Conservation (phyloP, 2,888 invertebrate genomes). For the Brassicogethes aeneus region DNA sequence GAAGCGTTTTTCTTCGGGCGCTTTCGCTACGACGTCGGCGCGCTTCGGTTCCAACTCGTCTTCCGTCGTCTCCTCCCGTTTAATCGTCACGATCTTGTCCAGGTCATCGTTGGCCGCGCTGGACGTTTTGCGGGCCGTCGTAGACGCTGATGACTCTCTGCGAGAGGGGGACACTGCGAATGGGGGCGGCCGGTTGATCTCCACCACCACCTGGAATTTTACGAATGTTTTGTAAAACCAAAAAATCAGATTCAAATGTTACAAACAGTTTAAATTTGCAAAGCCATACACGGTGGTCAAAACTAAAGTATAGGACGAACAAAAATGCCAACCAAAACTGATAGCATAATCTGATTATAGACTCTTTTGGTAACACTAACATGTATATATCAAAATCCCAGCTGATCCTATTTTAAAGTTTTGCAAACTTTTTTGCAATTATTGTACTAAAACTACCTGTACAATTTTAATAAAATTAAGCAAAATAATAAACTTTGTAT, state of each 20-base stretch:
- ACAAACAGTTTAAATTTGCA: too few relatives aligned
- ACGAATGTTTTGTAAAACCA: conserved; percentile 8
- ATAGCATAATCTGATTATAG: too few relatives aligned
- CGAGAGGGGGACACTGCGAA: conserved; percentile 7
- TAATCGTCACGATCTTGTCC: conserved; percentile 32
- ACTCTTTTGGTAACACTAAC: too few relatives aligned
- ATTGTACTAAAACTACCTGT: too few relatives aligned
- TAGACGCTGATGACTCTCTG: conserved; percentile 4
- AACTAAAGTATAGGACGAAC: too few relatives aligned
- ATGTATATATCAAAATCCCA: too few relatives aligned
- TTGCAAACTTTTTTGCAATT: too few relatives aligned
- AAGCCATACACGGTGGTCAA: too few relatives aligned
- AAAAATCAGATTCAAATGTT: conserved; percentile 3
- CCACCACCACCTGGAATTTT: conserved; percentile 31
- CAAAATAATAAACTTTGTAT: too few relatives aligned
- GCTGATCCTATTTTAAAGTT: too few relatives aligned
- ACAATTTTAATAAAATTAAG: too few relatives aligned
- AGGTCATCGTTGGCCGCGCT: conserved; percentile 20
- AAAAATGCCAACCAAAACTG: too few relatives aligned
- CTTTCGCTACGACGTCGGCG: not conserved
- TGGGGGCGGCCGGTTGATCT: conserved; percentile 30
- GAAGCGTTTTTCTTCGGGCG: conserved; percentile 35
- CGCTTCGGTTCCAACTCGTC: conserved; percentile 7
- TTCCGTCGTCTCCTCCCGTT: conserved; percentile 18
- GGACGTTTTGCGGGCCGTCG: conserved; percentile 7